Base-by-base conservation (phyloP, 2,797 vertebrate species). In the Enteromius argenteus region DNA sequence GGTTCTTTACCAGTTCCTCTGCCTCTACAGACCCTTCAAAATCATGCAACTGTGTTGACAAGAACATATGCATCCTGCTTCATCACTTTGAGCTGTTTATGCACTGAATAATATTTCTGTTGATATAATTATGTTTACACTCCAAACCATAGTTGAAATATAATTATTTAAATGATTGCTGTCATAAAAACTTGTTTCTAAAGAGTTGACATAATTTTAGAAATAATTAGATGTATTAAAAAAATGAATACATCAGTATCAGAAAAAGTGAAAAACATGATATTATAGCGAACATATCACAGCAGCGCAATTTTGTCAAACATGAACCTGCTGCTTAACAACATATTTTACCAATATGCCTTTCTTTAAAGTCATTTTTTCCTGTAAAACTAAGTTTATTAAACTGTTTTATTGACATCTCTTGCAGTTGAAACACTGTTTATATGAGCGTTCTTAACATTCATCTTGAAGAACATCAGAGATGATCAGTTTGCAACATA, bases 1-100 rank as follows among this genome's bases (percentile, higher is more conserved):
- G 62, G 51, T 44, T 81, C 21, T 83, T 46, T 37, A 44, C 73
- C 66, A 72, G 77, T 80, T 64, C 11, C 69, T 68, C 17, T 44
- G 17, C 15, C 19, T 79, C 15, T 32, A 66, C 21, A 76, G n/a
- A 19, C 14, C 60, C 27, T 64, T 64, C 14, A 64, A 30, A 32
- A 15, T 30, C 2, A 62, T 30, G 13, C 60, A 68, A 68, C 37
- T 37, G 66, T 39, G 46, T 74, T 76, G 80, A 82, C 82, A 79
- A 73, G 44, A 46, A 74, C 80, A 81, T 74, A 64, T 73, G 35
- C 9, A 53, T 23, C 21, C 51, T 56, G 32, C 51, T 75, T 35
- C 51, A 39, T 76, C 32, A 23, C 2, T 76, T 9, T 15, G 30
- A 32, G 23, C 27, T 30, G 60, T 35, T 53, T 37, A 35, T 74